A percentile compares a stretch with the other conserved stretches of the same genome.
Conservation (phyloP, 53 echinoderm and acorn worm species). For the Hippasteria phrygiana region DNA sequence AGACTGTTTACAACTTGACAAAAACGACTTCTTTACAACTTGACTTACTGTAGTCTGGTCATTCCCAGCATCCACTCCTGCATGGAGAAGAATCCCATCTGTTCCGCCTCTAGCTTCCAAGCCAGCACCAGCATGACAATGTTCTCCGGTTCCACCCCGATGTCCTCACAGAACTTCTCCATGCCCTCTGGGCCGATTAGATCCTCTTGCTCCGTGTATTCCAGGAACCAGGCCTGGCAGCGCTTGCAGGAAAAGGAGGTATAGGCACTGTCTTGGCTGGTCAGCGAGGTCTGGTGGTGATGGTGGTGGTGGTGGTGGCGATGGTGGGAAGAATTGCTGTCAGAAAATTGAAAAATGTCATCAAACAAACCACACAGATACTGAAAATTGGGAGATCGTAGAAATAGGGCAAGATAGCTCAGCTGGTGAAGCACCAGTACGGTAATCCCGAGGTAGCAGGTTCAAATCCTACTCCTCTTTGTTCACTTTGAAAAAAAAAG, state of each 20-base stretch:
- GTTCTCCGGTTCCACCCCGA: constrained; percentile 98
- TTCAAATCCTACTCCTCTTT: no score
- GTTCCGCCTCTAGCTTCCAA: constrained; percentile 94
- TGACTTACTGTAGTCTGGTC: constrained; percentile 94
- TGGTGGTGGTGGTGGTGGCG: constrained; percentile 58
- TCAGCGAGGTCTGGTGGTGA: constrained; percentile 53
- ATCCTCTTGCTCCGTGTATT: constrained; percentile 76
- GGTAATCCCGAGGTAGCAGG: no score
- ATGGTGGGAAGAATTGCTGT: constrained; percentile 53
- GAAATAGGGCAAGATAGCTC: no score
- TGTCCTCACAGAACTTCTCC: constrained; percentile 99
- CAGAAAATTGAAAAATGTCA: not conserved
- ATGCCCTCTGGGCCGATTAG: constrained; percentile 93
- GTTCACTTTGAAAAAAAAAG: no score
- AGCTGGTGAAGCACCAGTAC: no score
- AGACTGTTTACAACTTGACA: not conserved
- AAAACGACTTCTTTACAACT: not conserved
- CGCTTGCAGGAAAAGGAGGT: constrained; percentile 83
- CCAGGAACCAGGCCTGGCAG: constrained; percentile 90
- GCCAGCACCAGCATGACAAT: constrained; percentile 97
- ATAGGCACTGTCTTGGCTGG: constrained; percentile 41
- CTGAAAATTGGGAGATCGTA: no score
- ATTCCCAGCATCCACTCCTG: constrained; percentile 98
- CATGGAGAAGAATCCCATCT: constrained; percentile 97
- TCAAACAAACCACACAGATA: no score